Evolutionary conservation across 2,113 vertebrate genomes (phyloP).

Genomic region (Chionomys nivalis): DNA sequence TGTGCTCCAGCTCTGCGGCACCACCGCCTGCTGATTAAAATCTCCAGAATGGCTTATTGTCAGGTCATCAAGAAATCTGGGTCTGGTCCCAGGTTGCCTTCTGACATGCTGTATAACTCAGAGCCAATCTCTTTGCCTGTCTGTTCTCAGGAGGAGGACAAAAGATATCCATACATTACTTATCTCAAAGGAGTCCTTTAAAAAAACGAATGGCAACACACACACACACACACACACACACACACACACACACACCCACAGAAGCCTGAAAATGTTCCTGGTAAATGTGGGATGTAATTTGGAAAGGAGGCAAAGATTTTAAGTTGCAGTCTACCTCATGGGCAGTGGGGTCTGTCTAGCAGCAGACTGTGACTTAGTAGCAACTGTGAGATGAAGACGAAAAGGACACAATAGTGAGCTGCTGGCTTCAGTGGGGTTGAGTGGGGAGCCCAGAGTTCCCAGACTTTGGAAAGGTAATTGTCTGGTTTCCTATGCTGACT

Average conservation of each 20-base stretch:
- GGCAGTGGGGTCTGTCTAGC: not conserved
- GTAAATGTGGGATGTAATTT: not conserved
- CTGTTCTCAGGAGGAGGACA: not conserved
- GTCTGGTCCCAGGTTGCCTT: not conserved
- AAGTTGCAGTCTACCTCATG: not conserved
- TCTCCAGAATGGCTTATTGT: not conserved
- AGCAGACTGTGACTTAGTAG: not conserved
- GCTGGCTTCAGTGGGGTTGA: not conserved
- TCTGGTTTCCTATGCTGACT: not conserved
- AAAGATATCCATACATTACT: not conserved
- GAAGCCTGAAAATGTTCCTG: not conserved
- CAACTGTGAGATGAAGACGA: not conserved
- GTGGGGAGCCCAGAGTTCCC: too few relatives aligned
- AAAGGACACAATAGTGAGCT: not conserved
- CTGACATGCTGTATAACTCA: not conserved
- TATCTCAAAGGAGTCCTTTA: not conserved
- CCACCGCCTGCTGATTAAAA: not conserved
- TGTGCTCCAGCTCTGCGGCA: not conserved
- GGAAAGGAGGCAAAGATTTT: not conserved
- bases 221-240: not conserved
- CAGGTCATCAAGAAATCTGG: conserved; percentile 20
- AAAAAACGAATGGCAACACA: not conserved
- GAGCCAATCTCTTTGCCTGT: not conserved
- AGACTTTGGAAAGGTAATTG: not conserved
- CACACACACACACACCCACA: not conserved